Evolutionary conservation across 2,113 vertebrate genomes (phyloP).

Genomic region (Mus pahari): DNA sequence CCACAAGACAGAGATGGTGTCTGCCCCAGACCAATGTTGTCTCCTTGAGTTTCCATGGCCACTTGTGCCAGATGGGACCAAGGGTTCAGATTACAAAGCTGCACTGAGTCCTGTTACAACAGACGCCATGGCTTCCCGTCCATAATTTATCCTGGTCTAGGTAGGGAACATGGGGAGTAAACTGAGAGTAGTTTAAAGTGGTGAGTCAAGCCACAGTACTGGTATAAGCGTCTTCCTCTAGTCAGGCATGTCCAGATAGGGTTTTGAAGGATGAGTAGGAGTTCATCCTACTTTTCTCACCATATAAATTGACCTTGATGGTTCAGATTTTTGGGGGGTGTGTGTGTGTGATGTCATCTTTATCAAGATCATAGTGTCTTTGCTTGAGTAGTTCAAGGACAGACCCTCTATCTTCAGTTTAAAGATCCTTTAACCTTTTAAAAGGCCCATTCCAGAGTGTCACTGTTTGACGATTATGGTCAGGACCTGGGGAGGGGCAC

Average conservation of each 20-base stretch:
- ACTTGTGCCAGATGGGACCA: not conserved
- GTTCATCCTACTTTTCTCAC: not conserved
- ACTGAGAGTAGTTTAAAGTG: not conserved
- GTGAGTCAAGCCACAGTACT: not conserved
- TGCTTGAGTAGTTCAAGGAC: conserved; percentile 15
- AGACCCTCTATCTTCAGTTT: not conserved
- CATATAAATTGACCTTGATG: not conserved
- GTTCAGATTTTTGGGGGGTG: not conserved
- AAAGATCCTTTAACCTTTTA: conserved; percentile 35
- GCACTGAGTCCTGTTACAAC: not conserved
- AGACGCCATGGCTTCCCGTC: not conserved
- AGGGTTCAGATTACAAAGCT: not conserved
- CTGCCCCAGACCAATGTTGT: not conserved
- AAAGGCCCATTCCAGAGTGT: not conserved
- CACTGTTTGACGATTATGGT: not conserved
- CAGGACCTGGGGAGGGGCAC: not conserved
- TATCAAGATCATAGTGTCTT: not conserved
- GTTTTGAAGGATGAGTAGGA: conserved; percentile 66
- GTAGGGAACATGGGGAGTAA: not conserved
- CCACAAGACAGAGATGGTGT: not conserved
- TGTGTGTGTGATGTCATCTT: conserved; percentile 2
- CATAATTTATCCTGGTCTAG: not conserved
- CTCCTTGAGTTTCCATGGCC: not conserved
- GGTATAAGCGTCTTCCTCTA: not conserved
- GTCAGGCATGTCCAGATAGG: not conserved